phyloP scores from a whole-genome alignment of 2,113 vertebrate genomes.

The Tetrax tetrax region DNA sequence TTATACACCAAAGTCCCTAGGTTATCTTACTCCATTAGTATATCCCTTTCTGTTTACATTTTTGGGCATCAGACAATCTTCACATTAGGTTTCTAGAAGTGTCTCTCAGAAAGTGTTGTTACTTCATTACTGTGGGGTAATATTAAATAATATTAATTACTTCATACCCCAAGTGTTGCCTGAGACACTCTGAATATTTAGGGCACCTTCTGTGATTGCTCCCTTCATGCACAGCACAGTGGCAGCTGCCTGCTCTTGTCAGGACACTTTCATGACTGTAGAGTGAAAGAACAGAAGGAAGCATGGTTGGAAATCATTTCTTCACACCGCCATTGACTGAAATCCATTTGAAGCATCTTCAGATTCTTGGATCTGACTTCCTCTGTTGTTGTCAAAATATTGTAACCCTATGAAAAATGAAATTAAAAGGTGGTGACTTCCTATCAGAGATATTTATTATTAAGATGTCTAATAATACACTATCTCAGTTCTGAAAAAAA shows the following conservation, averaged over 20 bases:
- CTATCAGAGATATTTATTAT: background rate
- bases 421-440: background rate
- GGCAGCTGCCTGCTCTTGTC: background rate
- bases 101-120: background rate
- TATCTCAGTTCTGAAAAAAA: background rate
- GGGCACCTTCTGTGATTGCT: background rate
- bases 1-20: background rate
- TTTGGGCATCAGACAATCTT: background rate
- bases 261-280: background rate
- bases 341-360: background rate
- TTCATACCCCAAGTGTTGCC: background rate
- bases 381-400: background rate
- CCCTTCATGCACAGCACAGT: background rate
- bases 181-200: background rate
- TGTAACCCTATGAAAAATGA: background rate
- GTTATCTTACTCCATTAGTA: background rate
- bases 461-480: background rate
- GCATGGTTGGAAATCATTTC: background rate
- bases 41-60: background rate
- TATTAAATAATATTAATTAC: background rate
- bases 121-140: background rate
- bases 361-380: constrained; percentile 8
- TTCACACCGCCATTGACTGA: background rate
- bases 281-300: background rate
- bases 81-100: background rate